Percentiles rank a stretch among this genome's conserved stretches.
Conservation (phyloP, 2,113 vertebrate genomes). For the Bufo bufo region DNA sequence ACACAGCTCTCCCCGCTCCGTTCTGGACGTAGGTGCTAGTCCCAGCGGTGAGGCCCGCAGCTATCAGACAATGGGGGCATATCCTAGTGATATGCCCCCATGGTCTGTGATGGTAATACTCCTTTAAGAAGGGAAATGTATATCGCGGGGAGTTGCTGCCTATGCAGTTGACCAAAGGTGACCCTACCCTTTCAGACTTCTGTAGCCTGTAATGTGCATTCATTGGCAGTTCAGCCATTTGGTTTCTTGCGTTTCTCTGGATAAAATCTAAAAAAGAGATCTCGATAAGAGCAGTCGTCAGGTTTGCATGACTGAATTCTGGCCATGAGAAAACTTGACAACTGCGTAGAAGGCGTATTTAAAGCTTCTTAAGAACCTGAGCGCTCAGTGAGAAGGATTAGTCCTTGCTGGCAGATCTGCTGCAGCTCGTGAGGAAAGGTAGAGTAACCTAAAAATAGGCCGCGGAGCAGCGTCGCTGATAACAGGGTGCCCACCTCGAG, state of each 20-base stretch:
- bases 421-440: slow-evolving; percentile 23
- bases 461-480: background rate
- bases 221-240: background rate
- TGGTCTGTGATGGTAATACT: too few relatives aligned
- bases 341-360: slow-evolving; percentile 35
- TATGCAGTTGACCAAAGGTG: too few relatives aligned
- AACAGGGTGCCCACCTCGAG: background rate
- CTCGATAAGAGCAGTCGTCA: slow-evolving; percentile 14
- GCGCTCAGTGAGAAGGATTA: slow-evolving; percentile 46
- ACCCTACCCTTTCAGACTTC: background rate
- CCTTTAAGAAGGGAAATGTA: too few relatives aligned
- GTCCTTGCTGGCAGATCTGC: slow-evolving; percentile 37
- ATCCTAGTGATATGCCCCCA: too few relatives aligned
- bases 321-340: slow-evolving; percentile 42
- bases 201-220: background rate
- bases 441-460: slow-evolving; percentile 18
- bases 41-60: too few relatives aligned
- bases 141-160: too few relatives aligned
- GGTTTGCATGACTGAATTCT: slow-evolving; percentile 39
- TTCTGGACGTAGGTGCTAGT: too few relatives aligned
- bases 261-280: background rate
- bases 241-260: background rate
- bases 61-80: too few relatives aligned
- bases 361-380: slow-evolving; percentile 51
- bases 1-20: too few relatives aligned